phyloP scores from a whole-genome alignment of 2,113 vertebrate genomes.

The Myotis davidii region DNA sequence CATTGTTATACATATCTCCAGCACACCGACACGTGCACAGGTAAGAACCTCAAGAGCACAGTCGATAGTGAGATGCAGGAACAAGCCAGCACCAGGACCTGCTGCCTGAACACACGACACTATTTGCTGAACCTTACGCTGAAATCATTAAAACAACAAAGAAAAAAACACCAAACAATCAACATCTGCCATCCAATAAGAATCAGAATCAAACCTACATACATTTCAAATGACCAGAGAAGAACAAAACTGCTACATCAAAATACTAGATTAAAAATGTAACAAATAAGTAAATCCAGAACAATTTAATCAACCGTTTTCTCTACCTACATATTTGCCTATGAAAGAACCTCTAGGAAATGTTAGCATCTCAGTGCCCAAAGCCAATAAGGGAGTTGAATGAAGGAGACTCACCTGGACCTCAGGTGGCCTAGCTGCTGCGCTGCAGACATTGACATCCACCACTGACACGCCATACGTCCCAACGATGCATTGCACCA shows the following conservation, averaged over 20 bases:
- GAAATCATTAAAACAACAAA: not conserved
- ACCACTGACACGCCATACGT: conserved; percentile 90
- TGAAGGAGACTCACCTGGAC: conserved; percentile 89
- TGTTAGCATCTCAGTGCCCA: too few relatives aligned
- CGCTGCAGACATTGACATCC: conserved; percentile 95
- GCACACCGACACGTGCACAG: not conserved
- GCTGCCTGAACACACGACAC: not conserved
- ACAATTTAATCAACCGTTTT: not conserved
- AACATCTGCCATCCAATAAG: not conserved
- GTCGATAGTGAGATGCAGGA: not conserved
- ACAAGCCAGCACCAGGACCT: not conserved
- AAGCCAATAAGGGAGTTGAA: not conserved
- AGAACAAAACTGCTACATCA: not conserved
- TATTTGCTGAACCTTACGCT: not conserved
- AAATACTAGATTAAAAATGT: not conserved
- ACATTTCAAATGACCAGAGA: not conserved
- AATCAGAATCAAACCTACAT: not conserved
- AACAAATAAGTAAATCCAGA: not conserved
- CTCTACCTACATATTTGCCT: fast-evolving
- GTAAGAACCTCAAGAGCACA: not conserved
- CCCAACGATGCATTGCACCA: conserved; percentile 95
- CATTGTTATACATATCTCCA: not conserved
- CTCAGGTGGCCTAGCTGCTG: conserved; percentile 93
- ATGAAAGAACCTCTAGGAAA: not conserved
- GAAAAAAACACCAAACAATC: not conserved